These are phyloP conservation scores for Calonectris borealis DNA, from an alignment of 2,113 vertebrate genomes.

Conservation along the genomic window DNA sequence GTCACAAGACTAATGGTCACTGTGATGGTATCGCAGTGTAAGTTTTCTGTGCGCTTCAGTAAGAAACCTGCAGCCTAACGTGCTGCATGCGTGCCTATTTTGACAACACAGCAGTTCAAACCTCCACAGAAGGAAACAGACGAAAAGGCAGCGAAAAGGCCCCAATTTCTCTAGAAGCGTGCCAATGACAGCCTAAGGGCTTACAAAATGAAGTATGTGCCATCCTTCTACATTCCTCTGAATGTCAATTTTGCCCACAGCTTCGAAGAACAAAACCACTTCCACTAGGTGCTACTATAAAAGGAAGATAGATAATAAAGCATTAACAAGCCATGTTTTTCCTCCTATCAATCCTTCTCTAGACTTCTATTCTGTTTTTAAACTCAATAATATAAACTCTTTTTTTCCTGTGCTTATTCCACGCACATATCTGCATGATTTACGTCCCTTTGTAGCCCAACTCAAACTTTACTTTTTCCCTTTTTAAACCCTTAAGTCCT, in stretches of 20 bases:
- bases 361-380: background rate
- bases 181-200: no score
- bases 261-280: background rate
- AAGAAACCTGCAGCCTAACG: no score
- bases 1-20: rapidly evolving
- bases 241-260: background rate
- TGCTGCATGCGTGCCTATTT: rapidly evolving
- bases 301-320: background rate
- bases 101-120: background rate
- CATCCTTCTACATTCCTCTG: background rate
- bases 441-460: background rate
- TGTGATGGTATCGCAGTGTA: rapidly evolving
- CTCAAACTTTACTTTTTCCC: conserved; percentile 4
- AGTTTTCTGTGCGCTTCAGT: background rate
- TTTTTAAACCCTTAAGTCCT: background rate
- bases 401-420: background rate
- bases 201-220: background rate
- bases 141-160: background rate
- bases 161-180: background rate
- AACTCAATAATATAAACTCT: background rate
- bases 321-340: background rate
- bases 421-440: background rate
- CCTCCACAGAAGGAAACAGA: no score
- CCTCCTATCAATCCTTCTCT: background rate
- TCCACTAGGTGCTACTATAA: background rate